A percentile compares a stretch with the other conserved stretches of the same genome.
phyloP scores from a whole-genome alignment of 2,797 vertebrate species.

The Arnoldichthys spilopterus region DNA sequence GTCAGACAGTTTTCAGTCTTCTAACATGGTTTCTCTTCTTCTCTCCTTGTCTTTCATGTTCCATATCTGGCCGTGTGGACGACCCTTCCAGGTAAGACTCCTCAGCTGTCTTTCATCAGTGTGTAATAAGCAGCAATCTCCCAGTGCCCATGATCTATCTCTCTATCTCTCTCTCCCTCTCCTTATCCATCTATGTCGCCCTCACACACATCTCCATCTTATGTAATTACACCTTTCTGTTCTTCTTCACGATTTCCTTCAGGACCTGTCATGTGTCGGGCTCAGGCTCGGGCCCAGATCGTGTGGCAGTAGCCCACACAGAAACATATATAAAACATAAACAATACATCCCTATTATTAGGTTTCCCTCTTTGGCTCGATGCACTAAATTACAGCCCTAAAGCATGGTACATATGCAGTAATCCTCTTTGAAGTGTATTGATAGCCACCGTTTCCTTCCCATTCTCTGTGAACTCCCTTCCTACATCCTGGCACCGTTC shows the following conservation, averaged over 20 bases:
- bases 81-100: slow-evolving; percentile 80
- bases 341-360: slow-evolving; percentile 39
- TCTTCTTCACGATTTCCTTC: slow-evolving; percentile 28
- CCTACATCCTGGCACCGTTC: slow-evolving; percentile 49
- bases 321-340: slow-evolving; percentile 44
- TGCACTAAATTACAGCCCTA: slow-evolving; percentile 37
- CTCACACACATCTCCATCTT: slow-evolving; percentile 38
- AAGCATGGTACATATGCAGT: slow-evolving; percentile 31
- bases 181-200: neutral
- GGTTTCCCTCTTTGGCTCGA: slow-evolving; percentile 16
- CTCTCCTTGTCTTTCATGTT: slow-evolving; percentile 76
- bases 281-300: neutral
- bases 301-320: slow-evolving; percentile 24
- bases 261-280: slow-evolving; percentile 8
- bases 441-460: slow-evolving; percentile 48
- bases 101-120: slow-evolving; percentile 70
- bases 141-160: slow-evolving; percentile 46
- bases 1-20: slow-evolving; percentile 18
- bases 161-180: slow-evolving; percentile 17
- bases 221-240: slow-evolving; percentile 56
- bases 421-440: slow-evolving; percentile 41
- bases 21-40: slow-evolving; percentile 55
- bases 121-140: slow-evolving; percentile 54
- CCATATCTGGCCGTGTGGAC: slow-evolving; percentile 65
- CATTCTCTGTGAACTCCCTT: slow-evolving; percentile 45